Conservation (phyloP, 2,113 vertebrate species). For the Cisticola juncidis region DNA sequence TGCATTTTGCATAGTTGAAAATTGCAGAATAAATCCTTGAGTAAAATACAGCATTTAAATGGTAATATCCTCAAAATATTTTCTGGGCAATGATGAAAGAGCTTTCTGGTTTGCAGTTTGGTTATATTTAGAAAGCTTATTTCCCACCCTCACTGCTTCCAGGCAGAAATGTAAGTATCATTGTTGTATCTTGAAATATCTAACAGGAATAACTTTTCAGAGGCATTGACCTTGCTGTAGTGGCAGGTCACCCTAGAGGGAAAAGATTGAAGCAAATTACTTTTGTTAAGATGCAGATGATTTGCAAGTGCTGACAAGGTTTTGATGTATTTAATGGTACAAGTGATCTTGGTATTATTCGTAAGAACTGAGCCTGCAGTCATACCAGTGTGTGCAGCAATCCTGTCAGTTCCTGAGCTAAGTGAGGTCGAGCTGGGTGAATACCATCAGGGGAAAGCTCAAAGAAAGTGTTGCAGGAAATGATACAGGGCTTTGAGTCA, state of each 20-base stretch:
- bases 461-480: not conserved
- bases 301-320: slow-evolving; percentile 50
- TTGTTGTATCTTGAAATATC: slow-evolving; percentile 27
- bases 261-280: slow-evolving; percentile 45
- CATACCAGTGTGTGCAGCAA: not conserved
- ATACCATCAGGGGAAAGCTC: not conserved
- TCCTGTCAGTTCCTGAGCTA: not conserved
- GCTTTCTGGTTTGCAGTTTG: not conserved
- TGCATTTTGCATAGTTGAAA: not conserved
- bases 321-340: slow-evolving; percentile 61
- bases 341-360: slow-evolving; percentile 34
- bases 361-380: slow-evolving; percentile 17
- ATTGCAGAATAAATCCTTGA: not conserved
- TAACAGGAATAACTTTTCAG: slow-evolving; percentile 37
- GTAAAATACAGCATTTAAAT: not conserved
- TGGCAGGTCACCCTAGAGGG: slow-evolving; percentile 51
- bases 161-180: slow-evolving; percentile 36
- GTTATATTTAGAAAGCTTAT: slow-evolving; percentile 11
- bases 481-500: rapidly evolving
- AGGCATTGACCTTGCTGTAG: slow-evolving; percentile 44
- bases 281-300: slow-evolving; percentile 62
- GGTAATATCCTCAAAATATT: not conserved
- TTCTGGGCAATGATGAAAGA: not conserved
- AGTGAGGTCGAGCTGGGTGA: slow-evolving; percentile 3
- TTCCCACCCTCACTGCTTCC: not conserved